Conservation (phyloP, 2,888 invertebrate genomes). For the Ophion slaviceki region DNA sequence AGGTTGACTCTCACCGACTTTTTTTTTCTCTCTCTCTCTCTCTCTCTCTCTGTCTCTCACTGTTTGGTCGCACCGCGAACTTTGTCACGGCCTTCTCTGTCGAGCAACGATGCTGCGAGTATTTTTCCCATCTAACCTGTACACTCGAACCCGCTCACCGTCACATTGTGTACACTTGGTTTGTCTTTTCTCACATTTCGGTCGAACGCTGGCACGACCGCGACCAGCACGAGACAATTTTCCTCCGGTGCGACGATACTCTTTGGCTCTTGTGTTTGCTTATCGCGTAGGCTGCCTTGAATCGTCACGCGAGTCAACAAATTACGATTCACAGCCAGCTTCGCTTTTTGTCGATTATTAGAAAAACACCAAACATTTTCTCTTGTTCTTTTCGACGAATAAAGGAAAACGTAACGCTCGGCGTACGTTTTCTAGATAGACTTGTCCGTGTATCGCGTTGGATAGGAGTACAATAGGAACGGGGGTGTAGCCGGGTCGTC, state of each 20-base stretch:
- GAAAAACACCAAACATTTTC: background rate
- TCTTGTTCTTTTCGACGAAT: background rate
- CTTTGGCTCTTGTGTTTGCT: background rate
- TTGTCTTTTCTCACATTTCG: background rate
- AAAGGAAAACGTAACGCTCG: no score
- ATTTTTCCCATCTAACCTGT: slow-evolving; percentile 20
- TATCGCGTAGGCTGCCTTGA: background rate
- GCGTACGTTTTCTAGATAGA: no score
- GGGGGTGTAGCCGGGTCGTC: slow-evolving; percentile 71
- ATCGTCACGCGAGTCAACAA: background rate
- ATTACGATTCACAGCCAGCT: background rate
- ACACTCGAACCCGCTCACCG: background rate
- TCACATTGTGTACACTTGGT: slow-evolving; percentile 10
- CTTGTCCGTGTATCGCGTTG: background rate
- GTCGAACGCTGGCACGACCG: background rate
- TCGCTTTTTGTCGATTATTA: background rate
- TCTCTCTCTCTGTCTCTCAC: slow-evolving; percentile 20
- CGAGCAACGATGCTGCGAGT: slow-evolving; percentile 34
- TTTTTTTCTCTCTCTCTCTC: slow-evolving; percentile 25
- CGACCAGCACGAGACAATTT: background rate
- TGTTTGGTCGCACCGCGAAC: slow-evolving; percentile 43
- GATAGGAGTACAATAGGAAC: slow-evolving; percentile 51
- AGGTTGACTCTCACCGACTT: slow-evolving; percentile 42
- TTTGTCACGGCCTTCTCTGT: slow-evolving; percentile 53
- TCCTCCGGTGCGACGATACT: background rate